Percentiles rank a stretch among this genome's conserved stretches.
Evolutionary conservation across 2,888 invertebrate species (phyloP).

Genomic region (Girardia tigrina): DNA sequence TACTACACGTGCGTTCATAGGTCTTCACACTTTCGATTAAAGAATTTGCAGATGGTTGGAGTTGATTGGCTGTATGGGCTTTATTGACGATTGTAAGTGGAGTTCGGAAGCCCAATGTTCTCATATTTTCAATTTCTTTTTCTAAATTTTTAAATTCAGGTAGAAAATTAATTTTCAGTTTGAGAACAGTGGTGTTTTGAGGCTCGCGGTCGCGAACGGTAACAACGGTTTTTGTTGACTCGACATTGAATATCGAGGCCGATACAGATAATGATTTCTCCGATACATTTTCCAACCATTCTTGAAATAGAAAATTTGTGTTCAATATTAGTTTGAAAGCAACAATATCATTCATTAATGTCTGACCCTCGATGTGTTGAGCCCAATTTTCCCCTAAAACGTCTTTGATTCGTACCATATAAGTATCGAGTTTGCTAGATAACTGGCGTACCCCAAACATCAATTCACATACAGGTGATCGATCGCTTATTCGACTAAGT

Average conservation of each 20-base stretch:
- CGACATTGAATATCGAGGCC: constrained; percentile 82
- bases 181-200: constrained; percentile 40
- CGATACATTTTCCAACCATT: constrained; percentile 73
- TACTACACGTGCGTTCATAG: constrained; percentile 48
- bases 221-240: constrained; percentile 47
- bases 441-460: constrained; percentile 95
- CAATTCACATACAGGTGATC: constrained; percentile 90
- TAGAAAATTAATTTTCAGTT: constrained; percentile 73
- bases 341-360: constrained; percentile 82
- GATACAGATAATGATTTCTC: constrained; percentile 81
- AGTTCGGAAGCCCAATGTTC: constrained; percentile 84
- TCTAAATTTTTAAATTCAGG: constrained; percentile 94
- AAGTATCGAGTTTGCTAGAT: constrained; percentile 85
- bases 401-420: constrained; percentile 88
- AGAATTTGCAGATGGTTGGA: constrained; percentile 95
- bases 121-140: constrained; percentile 85
- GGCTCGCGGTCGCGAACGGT: constrained; percentile 39
- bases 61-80: constrained; percentile 91
- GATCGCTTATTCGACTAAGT: constrained; percentile 75
- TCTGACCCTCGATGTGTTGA: constrained; percentile 93
- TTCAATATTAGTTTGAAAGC: constrained; percentile 88
- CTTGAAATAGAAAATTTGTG: constrained; percentile 90
- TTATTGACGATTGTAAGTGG: constrained; percentile 95
- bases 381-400: constrained; percentile 91
- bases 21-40: constrained; percentile 90